These are phyloP conservation scores for Aplochiton taeniatus DNA, from an alignment of 2,797 vertebrate genomes.

Conservation along the genomic window DNA sequence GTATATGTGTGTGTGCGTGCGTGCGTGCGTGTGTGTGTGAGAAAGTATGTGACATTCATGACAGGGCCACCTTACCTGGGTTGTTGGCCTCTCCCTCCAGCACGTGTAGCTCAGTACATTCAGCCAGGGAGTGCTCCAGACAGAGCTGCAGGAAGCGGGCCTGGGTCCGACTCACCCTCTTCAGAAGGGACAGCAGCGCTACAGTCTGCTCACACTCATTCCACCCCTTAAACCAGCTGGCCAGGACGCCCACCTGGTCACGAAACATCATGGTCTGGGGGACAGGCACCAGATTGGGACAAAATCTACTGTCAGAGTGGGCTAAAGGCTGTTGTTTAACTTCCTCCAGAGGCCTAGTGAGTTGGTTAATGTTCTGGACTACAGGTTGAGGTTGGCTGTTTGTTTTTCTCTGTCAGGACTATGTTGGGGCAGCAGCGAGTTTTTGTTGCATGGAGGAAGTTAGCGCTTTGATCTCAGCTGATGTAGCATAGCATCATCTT, in stretches of 20 bases:
- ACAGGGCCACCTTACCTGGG: slow-evolving; percentile 81
- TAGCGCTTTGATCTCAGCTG: slow-evolving; percentile 36
- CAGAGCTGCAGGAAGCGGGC: slow-evolving; percentile 98
- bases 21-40: background rate
- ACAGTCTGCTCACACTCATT: slow-evolving; percentile 99
- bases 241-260: slow-evolving; percentile 95
- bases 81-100: slow-evolving; percentile 95
- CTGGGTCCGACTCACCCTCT: slow-evolving; percentile 93
- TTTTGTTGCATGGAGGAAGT: slow-evolving; percentile 18
- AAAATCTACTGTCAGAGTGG: too few species aligned
- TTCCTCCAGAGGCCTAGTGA: background rate
- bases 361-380: too few species aligned
- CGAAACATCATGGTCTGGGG: slow-evolving; percentile 95
- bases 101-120: slow-evolving; percentile 93
- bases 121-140: slow-evolving; percentile 93
- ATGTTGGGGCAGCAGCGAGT: background rate
- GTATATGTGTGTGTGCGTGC: background rate
- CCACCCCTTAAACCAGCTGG: slow-evolving; percentile 98
- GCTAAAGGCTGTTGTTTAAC: background rate
- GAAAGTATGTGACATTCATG: too few species aligned
- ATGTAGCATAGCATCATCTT: slow-evolving; percentile 48
- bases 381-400: background rate
- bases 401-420: background rate
- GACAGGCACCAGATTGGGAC: background rate
- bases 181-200: slow-evolving; percentile 92